Base-by-base conservation (phyloP, 2,113 vertebrate species). In the Phasianus colchicus region DNA sequence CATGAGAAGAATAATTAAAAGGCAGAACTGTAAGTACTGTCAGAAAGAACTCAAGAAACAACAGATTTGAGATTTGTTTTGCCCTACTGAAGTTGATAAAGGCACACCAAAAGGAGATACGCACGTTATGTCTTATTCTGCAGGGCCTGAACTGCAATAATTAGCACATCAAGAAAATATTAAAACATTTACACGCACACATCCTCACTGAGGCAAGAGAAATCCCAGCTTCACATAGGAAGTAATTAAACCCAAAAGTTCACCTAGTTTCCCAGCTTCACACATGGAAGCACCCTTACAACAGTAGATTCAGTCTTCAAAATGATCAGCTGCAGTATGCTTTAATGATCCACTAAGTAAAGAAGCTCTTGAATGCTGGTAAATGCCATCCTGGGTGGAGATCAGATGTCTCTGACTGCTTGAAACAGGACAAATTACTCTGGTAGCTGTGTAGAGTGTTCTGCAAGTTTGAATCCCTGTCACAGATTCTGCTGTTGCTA, bases 401-500 rank as follows among this genome's bases (percentile, higher is more conserved):
- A 86, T 52, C 38, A 38, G 38, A 38, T 40, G 55, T 36, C 70
- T 25, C 64, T 38, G 71, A 42, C 92, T 50, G 43, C 88, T 57
- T 48, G 66, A 57, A 91, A 66, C 77, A 55, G 87, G 38, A 88
- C 78, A 93, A 71, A 90, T 58, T 19, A 16, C 83, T 88, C 69
- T 13, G 36, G 34, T 64, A 58, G 48, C 81, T 30, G 25, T 25
- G 52, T 10, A 29, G 34, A 22, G 42, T 0, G 1, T 27, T 90
- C 4, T 17, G 30, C 27, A 85, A 86, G 73, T 60, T 13, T 66
- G 20, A 92, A 86, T 77, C 27, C 34, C 69, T 95, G 89, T 84
- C 93, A 88, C 64, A 54, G 71, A 84, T 95, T 90, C 61, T 92
- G 93, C 93, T 65, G 42, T 13, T 67, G 29, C 81, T 12, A 92